Base-by-base conservation (phyloP, 2,888 invertebrate genomes). In the Lysandra bellargus region DNA sequence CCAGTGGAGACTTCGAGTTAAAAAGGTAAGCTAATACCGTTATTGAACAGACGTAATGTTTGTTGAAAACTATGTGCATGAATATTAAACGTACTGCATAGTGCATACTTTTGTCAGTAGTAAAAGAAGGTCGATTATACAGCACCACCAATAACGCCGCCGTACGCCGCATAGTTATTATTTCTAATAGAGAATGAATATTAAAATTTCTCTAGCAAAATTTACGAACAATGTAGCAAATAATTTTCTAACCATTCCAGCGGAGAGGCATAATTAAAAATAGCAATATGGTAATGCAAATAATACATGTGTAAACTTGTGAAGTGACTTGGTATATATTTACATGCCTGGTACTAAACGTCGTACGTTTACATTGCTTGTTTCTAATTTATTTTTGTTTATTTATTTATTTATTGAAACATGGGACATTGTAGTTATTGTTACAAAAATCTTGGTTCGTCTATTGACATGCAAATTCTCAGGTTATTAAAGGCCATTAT, bases 111-210 rank as follows among this genome's bases (percentile, higher is more conserved):
- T 69, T 69, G 33, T 69, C 69, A 69, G 33, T 33, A 69, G 33
- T 69, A 69, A 64, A 69, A 37, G 69, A 69, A 33, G 69, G 69
- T 33, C 69, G 30, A 64, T 64, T 64, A 69, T 17, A 69, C 69
- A 69, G 33, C 69, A 69, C 69, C 33, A 14, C 69, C 33, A 69
- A 69, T 17, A 69, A 69, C 33, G 5, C 4, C 30, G 30, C 30
- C 12, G 64, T 30, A 37, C 33, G 33, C 69, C 33, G 69, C 69
- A 69, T 37, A 37, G 33, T 69, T 69, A 69, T 69, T 33, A 69
- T 69, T 69, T 37, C 69, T 69, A 69, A 69, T 69, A 69, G 69
- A 69, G 69, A 69, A 69, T 69, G 69, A 69, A 69, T 69, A 37
- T 69, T 69, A 69, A 69, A 33, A 69, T 69, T 69, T 69, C 69